These are phyloP conservation scores for Chionomys nivalis DNA, from an alignment of 2,113 vertebrate species.

Conservation along the genomic window DNA sequence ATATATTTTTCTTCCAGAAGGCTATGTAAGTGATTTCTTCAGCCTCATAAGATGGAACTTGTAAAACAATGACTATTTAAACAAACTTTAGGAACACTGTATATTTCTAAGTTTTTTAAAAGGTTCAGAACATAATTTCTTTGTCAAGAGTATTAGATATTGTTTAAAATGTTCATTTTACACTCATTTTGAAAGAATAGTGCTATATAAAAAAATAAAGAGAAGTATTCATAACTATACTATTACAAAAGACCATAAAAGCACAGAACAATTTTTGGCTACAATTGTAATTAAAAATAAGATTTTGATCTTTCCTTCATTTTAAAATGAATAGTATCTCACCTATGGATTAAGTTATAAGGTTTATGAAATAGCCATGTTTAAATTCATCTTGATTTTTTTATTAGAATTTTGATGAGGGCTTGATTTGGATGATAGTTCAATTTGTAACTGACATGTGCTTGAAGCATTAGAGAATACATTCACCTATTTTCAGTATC, in stretches of 20 bases:
- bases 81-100: not conserved
- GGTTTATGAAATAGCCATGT: not conserved
- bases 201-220: not conserved
- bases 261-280: not conserved
- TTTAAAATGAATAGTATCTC: not conserved
- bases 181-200: not conserved
- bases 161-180: conserved; percentile 6
- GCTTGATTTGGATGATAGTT: not conserved
- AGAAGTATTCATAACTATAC: not conserved
- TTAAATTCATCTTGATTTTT: not conserved
- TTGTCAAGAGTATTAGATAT: not conserved
- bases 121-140: not conserved
- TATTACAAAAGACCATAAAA: not conserved
- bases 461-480: conserved; percentile 12
- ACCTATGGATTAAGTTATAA: conserved; percentile 8
- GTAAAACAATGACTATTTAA: not conserved
- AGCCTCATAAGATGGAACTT: not conserved
- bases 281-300: not conserved
- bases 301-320: not conserved
- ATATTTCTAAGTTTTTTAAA: not conserved
- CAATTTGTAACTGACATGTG: not conserved
- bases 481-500: not conserved
- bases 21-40: not conserved
- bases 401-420: not conserved
- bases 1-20: not conserved